Evolutionary conservation across 2,888 invertebrate species (phyloP).

Genomic region (Julus scanicus): DNA sequence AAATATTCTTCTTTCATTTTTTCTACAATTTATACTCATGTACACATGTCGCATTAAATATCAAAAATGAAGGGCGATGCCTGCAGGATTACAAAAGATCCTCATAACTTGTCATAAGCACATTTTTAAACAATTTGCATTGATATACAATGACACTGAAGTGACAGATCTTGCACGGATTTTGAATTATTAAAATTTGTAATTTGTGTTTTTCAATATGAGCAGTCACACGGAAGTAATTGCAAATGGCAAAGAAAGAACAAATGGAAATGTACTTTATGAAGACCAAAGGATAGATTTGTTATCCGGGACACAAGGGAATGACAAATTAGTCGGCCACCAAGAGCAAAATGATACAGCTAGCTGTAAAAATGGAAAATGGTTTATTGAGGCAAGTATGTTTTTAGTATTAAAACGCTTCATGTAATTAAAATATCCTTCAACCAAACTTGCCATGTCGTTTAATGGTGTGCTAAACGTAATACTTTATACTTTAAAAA

Average conservation of each 20-base stretch:
- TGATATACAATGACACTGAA: no score
- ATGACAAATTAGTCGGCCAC: conserved; percentile 44
- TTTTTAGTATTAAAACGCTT: neutral
- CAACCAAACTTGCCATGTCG: no score
- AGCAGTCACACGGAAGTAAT: neutral
- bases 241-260: conserved; percentile 25
- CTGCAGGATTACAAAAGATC: no score
- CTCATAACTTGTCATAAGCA: no score
- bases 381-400: conserved; percentile 74
- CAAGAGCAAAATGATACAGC: conserved; percentile 60
- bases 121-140: neutral
- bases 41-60: no score
- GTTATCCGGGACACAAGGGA: neutral
- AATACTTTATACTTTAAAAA: no score
- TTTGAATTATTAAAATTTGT: neutral
- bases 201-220: neutral
- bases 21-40: no score
- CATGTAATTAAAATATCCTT: no score
- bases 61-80: no score
- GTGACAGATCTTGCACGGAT: neutral
- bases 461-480: no score
- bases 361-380: conserved; percentile 77
- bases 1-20: neutral
- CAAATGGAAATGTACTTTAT: conserved; percentile 45
- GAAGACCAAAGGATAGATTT: neutral